Evolutionary conservation across 2,888 invertebrate genomes (phyloP).

Genomic region (Cistogaster globosa): DNA sequence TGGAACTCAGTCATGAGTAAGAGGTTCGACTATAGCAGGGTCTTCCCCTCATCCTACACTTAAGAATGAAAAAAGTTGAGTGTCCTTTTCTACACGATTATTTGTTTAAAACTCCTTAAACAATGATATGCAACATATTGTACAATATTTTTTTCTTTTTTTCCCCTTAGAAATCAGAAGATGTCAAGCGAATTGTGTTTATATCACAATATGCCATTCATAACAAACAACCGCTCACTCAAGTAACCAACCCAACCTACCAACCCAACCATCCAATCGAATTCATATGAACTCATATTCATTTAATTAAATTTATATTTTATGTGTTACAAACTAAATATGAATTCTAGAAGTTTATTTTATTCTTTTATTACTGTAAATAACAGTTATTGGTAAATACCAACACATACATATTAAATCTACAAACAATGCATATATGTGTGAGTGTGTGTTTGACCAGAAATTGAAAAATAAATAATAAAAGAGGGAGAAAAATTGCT

Average conservation of each 20-base stretch:
- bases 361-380: slow-evolving; percentile 56
- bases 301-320: slow-evolving; percentile 71
- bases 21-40: too few species aligned
- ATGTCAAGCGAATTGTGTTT: slow-evolving; percentile 23
- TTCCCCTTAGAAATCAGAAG: not conserved
- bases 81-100: too few species aligned
- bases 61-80: too few species aligned
- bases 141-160: slow-evolving; percentile 6
- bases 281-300: slow-evolving; percentile 24
- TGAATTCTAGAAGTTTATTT: slow-evolving; percentile 57
- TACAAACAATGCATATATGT: slow-evolving; percentile 1
- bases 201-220: slow-evolving; percentile 28
- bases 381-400: slow-evolving; percentile 53
- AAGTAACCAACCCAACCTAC: slow-evolving; percentile 13
- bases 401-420: slow-evolving; percentile 4
- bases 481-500: slow-evolving; percentile 14
- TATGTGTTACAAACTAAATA: slow-evolving; percentile 66
- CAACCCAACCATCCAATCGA: slow-evolving; percentile 1
- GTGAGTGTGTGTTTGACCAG: slow-evolving; percentile 14
- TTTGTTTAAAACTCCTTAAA: not conserved
- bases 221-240: not conserved
- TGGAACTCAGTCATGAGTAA: too few species aligned
- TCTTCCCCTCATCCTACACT: too few species aligned
- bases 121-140: slow-evolving; percentile 35
- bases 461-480: slow-evolving; percentile 56